Evolutionary conservation across 2,797 vertebrate genomes (phyloP), one percentile per base, ranked within the genome.

Genomic region (Netta rufina): DNA sequence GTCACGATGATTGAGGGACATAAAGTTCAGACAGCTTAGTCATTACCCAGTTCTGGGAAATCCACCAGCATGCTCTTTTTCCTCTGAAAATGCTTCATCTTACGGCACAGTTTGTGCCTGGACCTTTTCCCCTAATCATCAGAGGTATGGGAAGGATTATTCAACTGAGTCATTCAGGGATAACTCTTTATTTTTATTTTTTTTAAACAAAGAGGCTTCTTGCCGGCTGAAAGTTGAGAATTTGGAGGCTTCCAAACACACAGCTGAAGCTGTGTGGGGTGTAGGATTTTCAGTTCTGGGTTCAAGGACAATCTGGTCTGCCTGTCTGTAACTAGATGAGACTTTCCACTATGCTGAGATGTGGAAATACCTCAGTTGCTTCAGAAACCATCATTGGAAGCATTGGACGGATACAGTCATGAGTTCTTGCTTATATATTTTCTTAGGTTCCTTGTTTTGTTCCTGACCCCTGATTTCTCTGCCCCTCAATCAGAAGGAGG

Each of bases 241-340:
- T 2, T 18, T 89, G 21, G 28, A 81, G 51, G 9, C 27, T 21
- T 85, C 47, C 56, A 67, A 69, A 49, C 0, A 1, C 57, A 8
- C 16, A 33, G 28, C 41, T 58, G 39, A 21, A 73, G 8, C 54
- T 79, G 41, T n/a, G 22, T 14, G 15, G 21, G 5, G 3, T 61
- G 39, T 43, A 57, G 38, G 8, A 6, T 65, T 91, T 86, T 82
- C 58, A 69, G 38, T 13, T 76, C 41, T 69, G 33, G 16, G 10
- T 92, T 78, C 43, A 67, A 47, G 81, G n/a, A 36, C 18, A 88
- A 56, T 87, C 60, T 93, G 28, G 16, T 85, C 32, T 80, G 30
- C 41, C 32, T 56, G 17, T 57, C 58, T 6, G 1, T 16, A 18
- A 38, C n/a, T 49, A 28, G 43, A 51, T 0, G 3, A 56, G 22